Evolutionary conservation across 2,113 vertebrate species (phyloP), one percentile per base, ranked within the genome.

Genomic region (Scatophagus argus): DNA sequence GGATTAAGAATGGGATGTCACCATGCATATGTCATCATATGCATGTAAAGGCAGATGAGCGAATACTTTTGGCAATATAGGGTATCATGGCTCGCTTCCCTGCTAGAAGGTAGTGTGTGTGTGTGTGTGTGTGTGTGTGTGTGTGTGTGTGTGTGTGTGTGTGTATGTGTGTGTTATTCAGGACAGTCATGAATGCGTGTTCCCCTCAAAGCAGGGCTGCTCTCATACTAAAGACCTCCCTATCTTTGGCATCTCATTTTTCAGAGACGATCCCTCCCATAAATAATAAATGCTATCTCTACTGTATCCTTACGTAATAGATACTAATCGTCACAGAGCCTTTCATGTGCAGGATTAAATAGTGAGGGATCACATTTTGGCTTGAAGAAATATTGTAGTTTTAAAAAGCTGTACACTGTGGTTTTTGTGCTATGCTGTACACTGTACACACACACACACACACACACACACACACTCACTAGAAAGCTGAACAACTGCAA

Each of bases 231-330:
- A 86, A 86, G 75, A 82, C 65, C 71, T 75, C 70, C 46, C 56
- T 38, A 63, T 82, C 71, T 73, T 69, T 84, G 64, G 69, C 77
- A 71, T 88, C 84, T 88, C 72, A 75, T 90, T 91, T 91, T 82
- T 81, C 78, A 72, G 43, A 56, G 70, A 79, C 75, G 74, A 87
- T 88, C 82, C 27, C 73, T 38, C 12, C 44, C 46, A 82, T 92
- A 77, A 92, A 93, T 93, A 87, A 92, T 91, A 74, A 72, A 91
- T 85, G 59, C 27, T 81, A 83, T 89, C 81, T 82, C 70, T 68
- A 71, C 79, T 86, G 77, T 65, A 77, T 85, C 64, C 70, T 86
- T 92, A 85, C 66, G 59, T 88, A 92, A 90, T 63, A 74, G 89
- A 85, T 81, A 84, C 59, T 13, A 75, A 76, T 78, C 82, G 39